Percentiles rank a stretch among this genome's conserved stretches.
These are phyloP conservation scores for Setipinna tenuifilis DNA, from an alignment of 2,797 vertebrate species.

Conservation along the genomic window DNA sequence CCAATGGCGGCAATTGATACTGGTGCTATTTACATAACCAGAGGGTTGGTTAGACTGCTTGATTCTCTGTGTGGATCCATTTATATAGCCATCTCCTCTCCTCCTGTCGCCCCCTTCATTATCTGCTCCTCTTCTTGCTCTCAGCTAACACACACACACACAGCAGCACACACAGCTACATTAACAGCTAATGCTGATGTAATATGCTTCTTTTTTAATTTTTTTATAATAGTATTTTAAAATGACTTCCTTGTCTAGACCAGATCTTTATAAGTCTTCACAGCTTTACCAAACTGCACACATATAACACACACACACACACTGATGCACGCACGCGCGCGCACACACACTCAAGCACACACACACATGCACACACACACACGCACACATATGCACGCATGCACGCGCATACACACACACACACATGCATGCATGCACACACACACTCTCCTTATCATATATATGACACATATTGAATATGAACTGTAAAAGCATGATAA, in stretches of 20 bases:
- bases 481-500: not conserved
- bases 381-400: constrained; percentile 37
- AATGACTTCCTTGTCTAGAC: not conserved
- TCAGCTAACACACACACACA: not conserved
- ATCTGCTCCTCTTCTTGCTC: not conserved
- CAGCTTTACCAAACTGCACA: no score
- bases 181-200: not conserved
- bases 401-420: constrained; percentile 27
- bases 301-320: no score
- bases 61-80: not conserved
- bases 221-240: not conserved
- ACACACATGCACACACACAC: not conserved
- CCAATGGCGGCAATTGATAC: constrained; percentile 69
- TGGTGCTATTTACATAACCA: constrained; percentile 70
- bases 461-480: not conserved
- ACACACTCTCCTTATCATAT: not conserved
- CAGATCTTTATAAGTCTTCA: not conserved
- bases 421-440: no score
- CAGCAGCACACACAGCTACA: not conserved
- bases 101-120: not conserved
- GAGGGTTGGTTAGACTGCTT: constrained; percentile 22
- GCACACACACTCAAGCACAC: no score
- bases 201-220: not conserved
- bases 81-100: not conserved
- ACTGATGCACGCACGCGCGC: no score